Conservation (phyloP, 2,113 vertebrate species). For the Psettodes erumei region DNA sequence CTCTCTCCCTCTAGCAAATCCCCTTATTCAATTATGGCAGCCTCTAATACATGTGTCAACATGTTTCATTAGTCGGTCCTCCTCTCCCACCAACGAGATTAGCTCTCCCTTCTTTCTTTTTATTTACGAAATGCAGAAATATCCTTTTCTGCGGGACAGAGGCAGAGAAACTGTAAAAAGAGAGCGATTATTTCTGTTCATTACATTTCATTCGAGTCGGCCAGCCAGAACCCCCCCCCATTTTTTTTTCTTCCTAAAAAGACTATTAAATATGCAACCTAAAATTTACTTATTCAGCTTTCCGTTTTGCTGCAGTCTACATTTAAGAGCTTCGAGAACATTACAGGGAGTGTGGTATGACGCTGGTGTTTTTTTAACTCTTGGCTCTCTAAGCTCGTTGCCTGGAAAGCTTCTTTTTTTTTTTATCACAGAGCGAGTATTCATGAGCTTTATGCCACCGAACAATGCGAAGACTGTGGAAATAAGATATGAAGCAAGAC, state of each 20-base stretch:
- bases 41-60: conserved; percentile 76
- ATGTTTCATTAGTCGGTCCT: conserved; percentile 72
- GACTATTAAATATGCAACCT: conserved; percentile 62
- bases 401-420: conserved; percentile 27
- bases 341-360: conserved; percentile 22
- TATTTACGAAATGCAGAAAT: conserved; percentile 74
- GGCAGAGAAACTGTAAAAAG: conserved; percentile 31
- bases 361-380: conserved; percentile 47
- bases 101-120: conserved; percentile 62
- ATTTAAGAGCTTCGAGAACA: conserved; percentile 61
- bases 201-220: conserved; percentile 58
- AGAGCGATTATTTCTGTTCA: conserved; percentile 68
- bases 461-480: conserved; percentile 43
- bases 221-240: conserved; percentile 20
- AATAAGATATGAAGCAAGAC: conserved; percentile 46
- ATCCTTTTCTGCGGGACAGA: conserved; percentile 64
- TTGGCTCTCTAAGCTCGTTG: conserved; percentile 38
- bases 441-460: conserved; percentile 39
- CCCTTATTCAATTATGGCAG: conserved; percentile 75
- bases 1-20: conserved; percentile 57
- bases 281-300: conserved; percentile 65
- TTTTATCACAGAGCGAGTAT: conserved; percentile 43
- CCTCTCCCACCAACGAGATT: conserved; percentile 69
- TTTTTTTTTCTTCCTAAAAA: conserved; percentile 36
- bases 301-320: conserved; percentile 61